Evolutionary conservation across 2,888 invertebrate species (phyloP).

Genomic region (Priocnemis perturbator): DNA sequence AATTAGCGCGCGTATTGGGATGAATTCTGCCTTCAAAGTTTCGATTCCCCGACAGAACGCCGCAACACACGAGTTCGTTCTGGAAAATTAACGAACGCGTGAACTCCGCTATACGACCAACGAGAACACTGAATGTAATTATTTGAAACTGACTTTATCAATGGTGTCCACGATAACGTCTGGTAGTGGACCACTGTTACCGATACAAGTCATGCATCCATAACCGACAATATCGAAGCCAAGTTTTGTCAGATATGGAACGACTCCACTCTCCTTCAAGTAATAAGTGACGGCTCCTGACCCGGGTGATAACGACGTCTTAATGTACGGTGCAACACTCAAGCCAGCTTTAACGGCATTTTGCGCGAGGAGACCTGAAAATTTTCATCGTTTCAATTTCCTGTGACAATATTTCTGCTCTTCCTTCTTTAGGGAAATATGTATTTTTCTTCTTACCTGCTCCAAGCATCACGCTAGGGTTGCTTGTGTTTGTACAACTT

Average conservation of each 20-base stretch:
- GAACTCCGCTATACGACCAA: too few relatives aligned
- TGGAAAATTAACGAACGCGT: too few relatives aligned
- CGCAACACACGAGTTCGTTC: conserved; percentile 96
- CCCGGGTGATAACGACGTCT: conserved; percentile 97
- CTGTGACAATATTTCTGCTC: conserved; percentile 5
- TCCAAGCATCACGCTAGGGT: conserved; percentile 98
- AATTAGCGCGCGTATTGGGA: conserved; percentile 97
- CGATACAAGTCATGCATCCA: conserved; percentile 99
- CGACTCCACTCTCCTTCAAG: conserved; percentile 91
- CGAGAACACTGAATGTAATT: background rate
- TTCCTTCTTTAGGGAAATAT: background rate
- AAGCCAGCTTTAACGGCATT: conserved; percentile 96
- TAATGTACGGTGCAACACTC: conserved; percentile 93
- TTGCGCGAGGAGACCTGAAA: conserved; percentile 88
- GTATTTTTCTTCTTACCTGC: conserved; percentile 81
- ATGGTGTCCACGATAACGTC: conserved; percentile 78
- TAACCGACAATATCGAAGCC: conserved; percentile 98
- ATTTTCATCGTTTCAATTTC: background rate
- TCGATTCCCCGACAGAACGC: conserved; percentile 96
- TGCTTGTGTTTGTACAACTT: conserved; percentile 98
- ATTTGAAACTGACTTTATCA: conserved; percentile 61
- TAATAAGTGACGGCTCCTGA: conserved; percentile 96
- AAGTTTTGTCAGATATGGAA: conserved; percentile 88
- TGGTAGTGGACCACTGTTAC: conserved; percentile 96
- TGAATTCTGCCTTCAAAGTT: conserved; percentile 99